A percentile compares a stretch with the other conserved stretches of the same genome.
Conservation (phyloP, 1,140 invertebrate species). For the Prorops nasuta region DNA sequence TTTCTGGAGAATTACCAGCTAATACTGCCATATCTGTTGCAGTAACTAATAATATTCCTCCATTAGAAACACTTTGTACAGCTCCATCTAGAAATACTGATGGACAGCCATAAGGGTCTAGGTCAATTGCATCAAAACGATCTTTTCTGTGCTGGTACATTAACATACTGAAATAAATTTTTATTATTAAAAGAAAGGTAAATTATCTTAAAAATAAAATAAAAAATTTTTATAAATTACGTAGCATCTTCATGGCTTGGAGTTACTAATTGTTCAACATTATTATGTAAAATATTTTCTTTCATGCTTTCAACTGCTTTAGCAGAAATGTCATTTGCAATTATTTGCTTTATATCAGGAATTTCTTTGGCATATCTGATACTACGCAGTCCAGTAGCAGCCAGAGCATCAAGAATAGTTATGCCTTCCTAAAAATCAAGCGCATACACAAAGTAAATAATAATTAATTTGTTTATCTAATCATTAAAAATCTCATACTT, state of each 20-base stretch:
- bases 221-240: conserved; percentile 56
- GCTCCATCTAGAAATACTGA: conserved; percentile 91
- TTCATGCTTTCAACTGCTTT: conserved; percentile 85
- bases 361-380: conserved; percentile 97
- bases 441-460: no score
- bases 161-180: conserved; percentile 65
- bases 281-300: conserved; percentile 78
- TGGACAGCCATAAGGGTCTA: conserved; percentile 97
- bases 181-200: conserved; percentile 11
- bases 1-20: conserved; percentile 93
- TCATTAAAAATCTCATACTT: conserved; percentile 8
- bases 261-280: conserved; percentile 71
- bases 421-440: conserved; percentile 59
- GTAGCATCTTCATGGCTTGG: conserved; percentile 79
- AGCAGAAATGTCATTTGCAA: conserved; percentile 93
- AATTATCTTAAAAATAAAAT: conserved; percentile 9
- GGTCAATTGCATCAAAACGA: conserved; percentile 86
- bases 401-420: conserved; percentile 87
- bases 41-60: conserved; percentile 87
- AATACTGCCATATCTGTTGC: conserved; percentile 98
- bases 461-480: conserved; percentile 7
- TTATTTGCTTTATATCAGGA: conserved; percentile 73
- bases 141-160: conserved; percentile 79
- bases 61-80: conserved; percentile 77
- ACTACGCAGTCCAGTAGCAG: conserved; percentile 92